Conservation (phyloP, 1,140 invertebrate genomes). For the Dreissena polymorpha region DNA sequence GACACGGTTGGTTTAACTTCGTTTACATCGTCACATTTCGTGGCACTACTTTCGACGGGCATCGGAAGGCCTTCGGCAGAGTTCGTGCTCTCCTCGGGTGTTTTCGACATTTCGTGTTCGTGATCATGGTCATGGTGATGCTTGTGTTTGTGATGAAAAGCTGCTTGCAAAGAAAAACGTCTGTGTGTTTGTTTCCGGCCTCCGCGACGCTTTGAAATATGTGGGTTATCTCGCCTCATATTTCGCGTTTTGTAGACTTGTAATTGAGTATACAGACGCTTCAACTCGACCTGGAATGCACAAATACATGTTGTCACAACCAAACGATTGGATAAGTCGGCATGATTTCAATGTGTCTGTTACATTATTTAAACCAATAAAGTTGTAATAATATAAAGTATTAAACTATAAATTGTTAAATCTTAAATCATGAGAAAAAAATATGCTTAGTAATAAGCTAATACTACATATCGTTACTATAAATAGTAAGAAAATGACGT, state of each 20-base stretch:
- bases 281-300: slow-evolving; percentile 87
- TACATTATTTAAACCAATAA: neutral
- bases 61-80: slow-evolving; percentile 77
- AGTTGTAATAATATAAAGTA: neutral
- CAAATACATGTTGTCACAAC: slow-evolving; percentile 64
- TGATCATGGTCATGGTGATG: slow-evolving; percentile 77
- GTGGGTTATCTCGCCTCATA: slow-evolving; percentile 95
- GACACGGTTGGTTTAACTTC: slow-evolving; percentile 64
- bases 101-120: slow-evolving; percentile 79
- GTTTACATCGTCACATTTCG: slow-evolving; percentile 59
- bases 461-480: no score
- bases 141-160: slow-evolving; percentile 80
- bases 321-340: neutral
- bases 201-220: slow-evolving; percentile 94
- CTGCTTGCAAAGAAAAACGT: slow-evolving; percentile 87
- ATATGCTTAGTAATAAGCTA: no score
- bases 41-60: slow-evolving; percentile 65
- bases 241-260: slow-evolving; percentile 91
- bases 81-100: slow-evolving; percentile 81
- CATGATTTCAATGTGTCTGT: neutral
- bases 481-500: no score
- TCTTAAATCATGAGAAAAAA: neutral
- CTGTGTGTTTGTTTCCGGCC: slow-evolving; percentile 96
- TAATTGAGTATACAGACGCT: slow-evolving; percentile 94
- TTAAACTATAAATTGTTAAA: neutral